Conservation (phyloP, 2,113 vertebrate species). For the Albula goreensis region DNA sequence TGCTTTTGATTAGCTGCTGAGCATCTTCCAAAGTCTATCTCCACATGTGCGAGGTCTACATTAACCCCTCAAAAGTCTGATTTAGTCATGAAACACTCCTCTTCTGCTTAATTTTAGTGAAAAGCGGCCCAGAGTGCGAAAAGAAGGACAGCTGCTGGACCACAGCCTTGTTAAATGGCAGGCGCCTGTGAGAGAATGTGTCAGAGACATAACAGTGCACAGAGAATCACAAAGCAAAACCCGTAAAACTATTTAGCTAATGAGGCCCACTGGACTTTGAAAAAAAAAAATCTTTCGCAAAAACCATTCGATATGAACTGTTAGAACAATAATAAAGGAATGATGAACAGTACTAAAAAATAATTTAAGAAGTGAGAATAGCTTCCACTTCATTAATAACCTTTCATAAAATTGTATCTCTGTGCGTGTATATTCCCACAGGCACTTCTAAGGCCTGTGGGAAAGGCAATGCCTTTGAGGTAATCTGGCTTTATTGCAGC, state of each 20-base stretch:
- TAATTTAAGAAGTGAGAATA: not conserved
- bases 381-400: not conserved
- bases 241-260: not conserved
- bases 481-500: no score
- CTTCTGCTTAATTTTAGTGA: not conserved
- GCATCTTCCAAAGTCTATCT: constrained; percentile 20
- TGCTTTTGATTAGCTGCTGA: constrained; percentile 37
- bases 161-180: not conserved
- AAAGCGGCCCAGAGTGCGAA: not conserved
- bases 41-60: constrained; percentile 12
- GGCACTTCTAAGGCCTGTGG: not conserved
- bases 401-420: not conserved
- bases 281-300: not conserved
- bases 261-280: not conserved
- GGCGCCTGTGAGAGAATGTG: not conserved
- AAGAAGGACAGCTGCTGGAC: not conserved
- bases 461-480: no score
- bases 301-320: not conserved
- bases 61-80: not conserved
- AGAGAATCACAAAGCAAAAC: not conserved
- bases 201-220: not conserved
- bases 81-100: not conserved
- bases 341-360: not conserved
- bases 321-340: not conserved
- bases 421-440: not conserved